Base-by-base conservation (phyloP, 2,113 vertebrate genomes). In the Phocoena phocoena region DNA sequence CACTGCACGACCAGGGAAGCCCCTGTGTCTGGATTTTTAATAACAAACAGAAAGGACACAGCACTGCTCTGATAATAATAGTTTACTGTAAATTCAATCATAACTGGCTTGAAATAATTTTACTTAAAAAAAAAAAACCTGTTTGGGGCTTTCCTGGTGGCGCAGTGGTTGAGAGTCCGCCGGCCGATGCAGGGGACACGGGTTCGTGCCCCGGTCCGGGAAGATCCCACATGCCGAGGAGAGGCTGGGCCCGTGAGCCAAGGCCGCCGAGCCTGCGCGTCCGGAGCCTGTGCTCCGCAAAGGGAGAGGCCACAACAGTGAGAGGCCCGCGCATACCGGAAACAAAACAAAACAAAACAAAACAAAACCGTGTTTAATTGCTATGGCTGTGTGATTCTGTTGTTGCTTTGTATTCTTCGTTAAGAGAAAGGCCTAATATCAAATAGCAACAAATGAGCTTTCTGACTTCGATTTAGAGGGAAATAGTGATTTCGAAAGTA, bases 21-120 rank as follows among this genome's bases (percentile, higher is more conserved):
- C 50, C 50, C 50, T 93, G 41, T 83, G 12, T 96, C 73, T 96
- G 36, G 65, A 95, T 95, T 97, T 97, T 95, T 94, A 97, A 80
- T 96, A 81, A 88, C 41, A 88, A 85, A 94, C 47, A 83, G 44
- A 81, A 93, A 93, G 63, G 38, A 80, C 23, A 88, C 13, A 94
- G 60, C 58, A 88, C 33, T 96, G 20, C 26, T 90, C 62, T 87
- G n/a, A 38, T 92, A 85, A 86, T 96, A 95, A 87, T 89, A 96
- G 53, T 90, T 96, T 96, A 83, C 55, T 82, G 15, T 96, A 86
- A 90, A 60, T 97, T 91, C 63, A 93, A 10, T 97, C 31, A 81
- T 96, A 92, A 90, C 20, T 73, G 55, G 67, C 71, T 95, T 55
- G 53, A 87, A 94, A 88, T 85, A 90, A 74, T 60, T 68, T 90